These are phyloP conservation scores for Subanguina moxae DNA, from an alignment of 1,140 invertebrate species.

Conservation along the genomic window DNA sequence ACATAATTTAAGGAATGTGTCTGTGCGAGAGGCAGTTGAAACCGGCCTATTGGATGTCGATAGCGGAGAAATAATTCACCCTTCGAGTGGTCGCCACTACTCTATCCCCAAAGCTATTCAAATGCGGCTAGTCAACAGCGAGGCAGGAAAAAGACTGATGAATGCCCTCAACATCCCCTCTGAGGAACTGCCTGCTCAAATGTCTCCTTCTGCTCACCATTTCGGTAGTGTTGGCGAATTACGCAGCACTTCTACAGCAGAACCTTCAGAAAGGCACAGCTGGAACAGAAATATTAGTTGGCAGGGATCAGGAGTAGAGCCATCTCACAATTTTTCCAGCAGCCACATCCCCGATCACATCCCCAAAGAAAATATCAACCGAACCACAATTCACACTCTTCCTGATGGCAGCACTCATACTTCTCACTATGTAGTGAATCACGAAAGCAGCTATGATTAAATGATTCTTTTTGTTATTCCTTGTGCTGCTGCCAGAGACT, in stretches of 20 bases:
- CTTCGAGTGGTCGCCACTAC: conserved; percentile 46
- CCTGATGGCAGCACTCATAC: conserved; percentile 22
- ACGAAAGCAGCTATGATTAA: conserved; percentile 18
- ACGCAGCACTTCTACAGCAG: background rate
- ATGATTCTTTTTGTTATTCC: no score
- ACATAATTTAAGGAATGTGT: conserved; percentile 31
- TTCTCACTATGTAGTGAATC: background rate
- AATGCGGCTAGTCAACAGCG: conserved; percentile 50
- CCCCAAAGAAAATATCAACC: conserved; percentile 16
- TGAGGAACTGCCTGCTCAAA: background rate
- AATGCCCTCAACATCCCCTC: conserved; percentile 41
- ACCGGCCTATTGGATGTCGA: conserved; percentile 55
- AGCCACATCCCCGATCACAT: background rate
- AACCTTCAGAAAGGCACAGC: background rate
- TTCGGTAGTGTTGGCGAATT: background rate
- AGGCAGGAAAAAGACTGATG: conserved; percentile 43
- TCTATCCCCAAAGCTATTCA: conserved; percentile 52
- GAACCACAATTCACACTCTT: conserved; percentile 23
- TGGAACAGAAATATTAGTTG: conserved; percentile 10
- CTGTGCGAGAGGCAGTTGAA: conserved; percentile 56
- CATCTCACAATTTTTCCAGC: background rate
- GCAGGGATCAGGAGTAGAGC: background rate
- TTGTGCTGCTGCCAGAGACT: no score
- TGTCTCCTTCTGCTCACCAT: background rate
- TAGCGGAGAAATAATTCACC: conserved; percentile 51